These are phyloP conservation scores for Cydia splendana DNA, from an alignment of 1,140 invertebrate species.

Conservation along the genomic window DNA sequence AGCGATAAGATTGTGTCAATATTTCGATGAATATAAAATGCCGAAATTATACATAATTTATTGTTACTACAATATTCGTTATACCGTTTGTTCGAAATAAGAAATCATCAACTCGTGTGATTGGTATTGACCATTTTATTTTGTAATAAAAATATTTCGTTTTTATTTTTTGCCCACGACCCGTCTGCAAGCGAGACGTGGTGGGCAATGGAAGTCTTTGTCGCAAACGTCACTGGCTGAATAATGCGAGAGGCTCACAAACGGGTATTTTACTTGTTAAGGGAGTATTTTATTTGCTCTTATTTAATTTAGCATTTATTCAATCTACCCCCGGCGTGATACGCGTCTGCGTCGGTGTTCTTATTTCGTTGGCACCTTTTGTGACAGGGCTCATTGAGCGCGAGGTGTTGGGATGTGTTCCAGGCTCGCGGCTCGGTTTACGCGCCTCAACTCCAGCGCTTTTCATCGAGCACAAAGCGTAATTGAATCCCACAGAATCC, in stretches of 20 bases:
- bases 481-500: constrained; percentile 79
- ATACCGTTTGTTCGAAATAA: constrained; percentile 23
- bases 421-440: constrained; percentile 71
- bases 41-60: constrained; percentile 31
- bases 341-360: constrained; percentile 59
- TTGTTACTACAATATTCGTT: constrained; percentile 26
- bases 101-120: constrained; percentile 18
- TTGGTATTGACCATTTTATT: neutral
- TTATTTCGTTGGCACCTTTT: constrained; percentile 76
- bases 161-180: neutral
- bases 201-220: constrained; percentile 53
- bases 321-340: constrained; percentile 71
- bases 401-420: constrained; percentile 78
- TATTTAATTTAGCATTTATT: constrained; percentile 80
- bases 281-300: constrained; percentile 75
- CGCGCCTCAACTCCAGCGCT: constrained; percentile 70
- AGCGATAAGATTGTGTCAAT: constrained; percentile 56
- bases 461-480: constrained; percentile 78
- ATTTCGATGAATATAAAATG: constrained; percentile 42
- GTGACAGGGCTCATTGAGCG: constrained; percentile 73
- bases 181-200: constrained; percentile 45
- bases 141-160: neutral
- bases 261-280: constrained; percentile 64
- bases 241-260: constrained; percentile 58
- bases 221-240: constrained; percentile 57